Evolutionary conservation across 2,888 invertebrate species (phyloP), one percentile per base, ranked within the genome.

Genomic region (Disparrhopalites patrizii): DNA sequence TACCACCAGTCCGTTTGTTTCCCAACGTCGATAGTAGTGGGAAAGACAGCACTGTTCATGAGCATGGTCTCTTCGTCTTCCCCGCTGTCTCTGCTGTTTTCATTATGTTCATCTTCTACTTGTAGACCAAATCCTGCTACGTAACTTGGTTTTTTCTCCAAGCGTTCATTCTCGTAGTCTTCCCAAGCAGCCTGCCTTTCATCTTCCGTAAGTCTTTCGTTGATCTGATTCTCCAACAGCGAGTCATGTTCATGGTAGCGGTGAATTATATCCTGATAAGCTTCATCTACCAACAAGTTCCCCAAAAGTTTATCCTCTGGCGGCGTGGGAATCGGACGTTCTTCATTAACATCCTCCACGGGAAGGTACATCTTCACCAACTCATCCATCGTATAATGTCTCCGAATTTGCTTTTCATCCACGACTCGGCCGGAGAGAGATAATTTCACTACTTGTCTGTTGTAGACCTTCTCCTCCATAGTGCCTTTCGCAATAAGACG

Each of bases 221-320:
- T 93, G 18, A 87, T 83, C 85, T 91, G 81, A 80, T 97, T 94
- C 79, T 95, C 93, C 25, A 98, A 83, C 52, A 99, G 82, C 0
- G 94, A 93, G 79, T 99, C 98, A 78, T 99, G 99, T 79, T 97
- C 93, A 78, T 96, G 93, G 81, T 92, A 96, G 75, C 88, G 89
- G 76, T 89, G 89, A 70, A 97, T 88, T 79, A 87, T 83, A 27
- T 85, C 81, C 69, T 87, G 88, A 71, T 89, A 85, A 30, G 15
- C 51, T 18, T 28, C n/a, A 20, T 4, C 5, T 23, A 87, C 84
- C 58, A 95, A 81, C 77, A 96, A 83, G 77, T 94, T 93, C 0
- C 93, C 94, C 76, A 96, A 85, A 20, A 96, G 81, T 1, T 91
- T 82, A 81, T 93, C 93, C 80, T 73, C 93, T 2, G 96, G 96